Conservation (phyloP, 2,113 vertebrate genomes). For the Gasterosteus aculeatus region DNA sequence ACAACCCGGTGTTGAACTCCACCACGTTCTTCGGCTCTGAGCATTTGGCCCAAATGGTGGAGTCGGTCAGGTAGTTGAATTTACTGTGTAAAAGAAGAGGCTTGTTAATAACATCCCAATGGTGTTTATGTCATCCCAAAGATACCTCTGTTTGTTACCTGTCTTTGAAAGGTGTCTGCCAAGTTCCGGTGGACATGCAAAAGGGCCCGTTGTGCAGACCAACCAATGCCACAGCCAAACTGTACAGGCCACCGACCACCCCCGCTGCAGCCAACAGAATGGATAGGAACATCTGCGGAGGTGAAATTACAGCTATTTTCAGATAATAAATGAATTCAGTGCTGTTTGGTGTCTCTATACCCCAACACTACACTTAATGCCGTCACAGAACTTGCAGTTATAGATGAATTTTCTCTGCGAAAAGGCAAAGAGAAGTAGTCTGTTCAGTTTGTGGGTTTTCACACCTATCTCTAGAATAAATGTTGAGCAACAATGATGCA, state of each 20-base stretch:
- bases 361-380: neutral
- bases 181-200: accelerated
- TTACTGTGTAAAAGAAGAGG: slow-evolving; percentile 33
- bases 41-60: slow-evolving; percentile 29
- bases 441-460: neutral
- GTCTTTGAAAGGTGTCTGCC: slow-evolving; percentile 68
- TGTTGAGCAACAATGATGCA: slow-evolving; percentile 25
- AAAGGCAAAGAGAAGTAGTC: neutral
- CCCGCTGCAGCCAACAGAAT: slow-evolving; percentile 77
- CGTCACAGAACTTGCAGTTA: neutral
- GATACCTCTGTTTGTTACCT: slow-evolving; percentile 45
- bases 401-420: neutral
- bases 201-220: slow-evolving; percentile 77
- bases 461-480: neutral
- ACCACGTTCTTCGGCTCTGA: slow-evolving; percentile 66
- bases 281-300: slow-evolving; percentile 81
- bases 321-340: neutral
- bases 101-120: neutral
- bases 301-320: neutral
- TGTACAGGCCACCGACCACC: slow-evolving; percentile 73
- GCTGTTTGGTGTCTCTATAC: neutral
- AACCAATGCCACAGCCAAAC: slow-evolving; percentile 66
- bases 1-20: slow-evolving; percentile 77
- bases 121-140: neutral
- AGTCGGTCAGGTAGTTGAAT: slow-evolving; percentile 52